Conservation (phyloP, 23 tunicate genomes). For the Clavelina lepadiformis region DNA sequence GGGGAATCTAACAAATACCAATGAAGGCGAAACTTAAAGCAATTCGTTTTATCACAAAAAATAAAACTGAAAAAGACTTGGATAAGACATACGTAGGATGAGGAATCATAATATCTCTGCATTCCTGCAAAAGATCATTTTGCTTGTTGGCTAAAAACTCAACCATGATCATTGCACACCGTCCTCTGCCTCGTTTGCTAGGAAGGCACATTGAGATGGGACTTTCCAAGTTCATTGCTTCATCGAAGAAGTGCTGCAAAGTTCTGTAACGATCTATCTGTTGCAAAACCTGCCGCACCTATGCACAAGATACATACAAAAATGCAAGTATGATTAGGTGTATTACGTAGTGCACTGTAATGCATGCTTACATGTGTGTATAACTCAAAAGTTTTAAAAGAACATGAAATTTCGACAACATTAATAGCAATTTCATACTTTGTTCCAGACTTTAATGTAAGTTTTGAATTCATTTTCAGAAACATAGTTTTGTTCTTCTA, state of each 20-base stretch:
- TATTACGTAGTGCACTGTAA: too few species aligned
- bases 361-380: too few species aligned
- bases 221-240: slow-evolving; percentile 26
- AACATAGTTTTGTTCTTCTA: slow-evolving; percentile 26
- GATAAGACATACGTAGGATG: slow-evolving; percentile 24
- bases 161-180: slow-evolving; percentile 53
- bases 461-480: slow-evolving; percentile 17
- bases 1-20: slow-evolving; percentile 28
- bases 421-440: too few species aligned
- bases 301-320: too few species aligned
- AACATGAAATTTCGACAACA: too few species aligned
- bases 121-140: slow-evolving; percentile 36
- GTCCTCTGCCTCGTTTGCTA: slow-evolving; percentile 60
- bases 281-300: too few species aligned
- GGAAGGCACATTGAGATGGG: slow-evolving; percentile 80
- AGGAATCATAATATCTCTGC: slow-evolving; percentile 26
- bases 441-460: slow-evolving; percentile 72
- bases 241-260: slow-evolving; percentile 6
- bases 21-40: not conserved
- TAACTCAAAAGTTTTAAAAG: too few species aligned
- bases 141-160: slow-evolving; percentile 54
- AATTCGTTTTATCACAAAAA: not conserved
- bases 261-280: not conserved
- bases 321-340: too few species aligned
- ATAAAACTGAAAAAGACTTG: not conserved